phyloP scores from a whole-genome alignment of 2,113 vertebrate species.

The Rhabdomys dilectus region DNA sequence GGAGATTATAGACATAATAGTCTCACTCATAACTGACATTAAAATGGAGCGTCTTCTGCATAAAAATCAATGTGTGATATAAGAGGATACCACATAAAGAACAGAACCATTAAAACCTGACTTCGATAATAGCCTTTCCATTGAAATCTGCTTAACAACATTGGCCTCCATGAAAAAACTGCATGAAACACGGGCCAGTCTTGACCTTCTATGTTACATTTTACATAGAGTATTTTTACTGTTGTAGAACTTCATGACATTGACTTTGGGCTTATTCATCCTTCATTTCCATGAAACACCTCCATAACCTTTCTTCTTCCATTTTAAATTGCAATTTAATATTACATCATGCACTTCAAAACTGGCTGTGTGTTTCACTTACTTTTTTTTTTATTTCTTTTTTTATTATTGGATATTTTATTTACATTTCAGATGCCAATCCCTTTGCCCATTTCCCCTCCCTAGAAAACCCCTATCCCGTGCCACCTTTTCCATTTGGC shows the following conservation, averaged over 20 bases:
- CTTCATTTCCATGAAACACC: no score
- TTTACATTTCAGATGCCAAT: no score
- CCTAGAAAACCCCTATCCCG: no score
- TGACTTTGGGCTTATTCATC: no score
- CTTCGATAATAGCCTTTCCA: not conserved
- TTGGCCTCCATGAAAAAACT: not conserved
- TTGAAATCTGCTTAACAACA: not conserved
- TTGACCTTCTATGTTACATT: no score
- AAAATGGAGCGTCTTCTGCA: not conserved
- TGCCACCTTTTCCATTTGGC: no score
- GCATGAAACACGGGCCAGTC: no score
- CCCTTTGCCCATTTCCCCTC: no score
- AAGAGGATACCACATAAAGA: not conserved
- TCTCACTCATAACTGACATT: not conserved
- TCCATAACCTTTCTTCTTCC: not conserved
- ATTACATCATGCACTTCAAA: not conserved
- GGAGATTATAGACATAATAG: not conserved
- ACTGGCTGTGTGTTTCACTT: not conserved
- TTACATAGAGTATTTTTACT: no score
- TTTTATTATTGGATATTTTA: no score
- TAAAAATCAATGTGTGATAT: not conserved
- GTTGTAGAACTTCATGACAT: no score
- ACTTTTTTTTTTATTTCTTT: no score
- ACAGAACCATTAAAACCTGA: constrained; percentile 27
- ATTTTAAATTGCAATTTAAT: not conserved